Evolutionary conservation across 2,888 invertebrate genomes (phyloP), one percentile per base, ranked within the genome.

Genomic region (Odontocolon sp.): DNA sequence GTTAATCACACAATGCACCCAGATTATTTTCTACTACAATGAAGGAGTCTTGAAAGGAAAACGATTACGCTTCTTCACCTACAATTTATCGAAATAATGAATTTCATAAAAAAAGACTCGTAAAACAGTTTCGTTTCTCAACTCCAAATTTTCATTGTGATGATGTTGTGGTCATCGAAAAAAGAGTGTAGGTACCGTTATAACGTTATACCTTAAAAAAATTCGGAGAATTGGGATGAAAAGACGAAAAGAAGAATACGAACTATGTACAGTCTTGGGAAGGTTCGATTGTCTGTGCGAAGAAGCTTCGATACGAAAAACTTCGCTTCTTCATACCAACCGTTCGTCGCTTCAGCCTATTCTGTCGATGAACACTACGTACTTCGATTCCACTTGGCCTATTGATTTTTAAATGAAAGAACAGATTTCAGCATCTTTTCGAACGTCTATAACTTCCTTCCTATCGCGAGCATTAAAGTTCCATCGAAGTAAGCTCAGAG

Each of bases 381-480:
- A 72, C 71, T 38, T 57, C 70, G 75, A 77, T 79, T 67, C 78
- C 68, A 75, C 80, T 81, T 47, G 69, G 73, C 59, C 54, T 77
- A 81, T 81, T 76, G 81, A 81, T 81, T 80, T 80, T 76, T 50
- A 64, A 76, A 74, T 72, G 54, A 63, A 57, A 69, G 67, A 75
- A 59, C 61, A 40, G 72, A 50, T 67, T 74, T 70, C 57, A 79
- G 66, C 69, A 42, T 79, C 76, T 81, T 74, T 36, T 45, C 64
- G 59, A 33, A 23, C 61, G 18, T 47, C 40, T 40, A 40, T 14
- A 40, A 16, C 11, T 16, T 6, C 40, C 1, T 40, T 40, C 4
- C 40, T 14, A 40, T 40, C 40, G 11, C 3, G 16, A 40, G 40
- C 16, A 6, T 38, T n/a, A 38, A n/a, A 38, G 14, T 14, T 14